Base-by-base conservation (phyloP, 2,113 vertebrate species). In the Turnix velox region DNA sequence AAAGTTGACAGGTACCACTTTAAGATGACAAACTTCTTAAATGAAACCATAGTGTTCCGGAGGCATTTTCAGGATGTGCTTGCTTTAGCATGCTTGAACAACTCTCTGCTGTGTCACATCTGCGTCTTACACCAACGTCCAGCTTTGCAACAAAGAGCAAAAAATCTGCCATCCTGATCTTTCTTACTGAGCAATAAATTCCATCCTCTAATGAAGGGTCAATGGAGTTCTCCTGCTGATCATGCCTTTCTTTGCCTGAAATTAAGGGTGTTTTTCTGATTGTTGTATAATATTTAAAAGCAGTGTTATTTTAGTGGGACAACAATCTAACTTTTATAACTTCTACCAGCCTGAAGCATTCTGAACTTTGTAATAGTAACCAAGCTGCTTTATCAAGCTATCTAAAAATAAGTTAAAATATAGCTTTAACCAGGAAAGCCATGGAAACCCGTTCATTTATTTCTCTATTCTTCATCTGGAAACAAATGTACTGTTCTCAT, bases 401-500 rank as follows among this genome's bases (percentile, higher is more conserved):
- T 84, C 54, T 79, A 48, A 65, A 91, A 93, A 72, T 10, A 75
- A 69, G 59, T 57, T 91, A 28, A 93, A 67, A 45, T 84, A 35
- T 24, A 69, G 40, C 67, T 90, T 74, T 94, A 76, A 33, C 31
- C 49, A 76, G 61, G 30, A 89, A 69, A 93, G 87, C 71, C 66
- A 51, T 91, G 80, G 88, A 93, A 94, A 83, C 74, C 13, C 18
- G 9, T 87, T 90, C 18, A 11, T 87, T 90, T 82, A 14, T 87
- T 93, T 91, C 69, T 76, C 79, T 85, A 24, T 72, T 91, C 73
- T 93, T 95, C 71, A 25, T 39, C 42, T 67, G 55, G 71, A 94
- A 87, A 80, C 74, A 93, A 94, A 91, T 87, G 87, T 87, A 91
- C 74, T 91, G 54, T 89, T 96, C 78, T 91, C 6, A 5, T 73